These are phyloP conservation scores for Onychomys arenicola DNA, from an alignment of 2,797 vertebrate species.

Conservation along the genomic window DNA sequence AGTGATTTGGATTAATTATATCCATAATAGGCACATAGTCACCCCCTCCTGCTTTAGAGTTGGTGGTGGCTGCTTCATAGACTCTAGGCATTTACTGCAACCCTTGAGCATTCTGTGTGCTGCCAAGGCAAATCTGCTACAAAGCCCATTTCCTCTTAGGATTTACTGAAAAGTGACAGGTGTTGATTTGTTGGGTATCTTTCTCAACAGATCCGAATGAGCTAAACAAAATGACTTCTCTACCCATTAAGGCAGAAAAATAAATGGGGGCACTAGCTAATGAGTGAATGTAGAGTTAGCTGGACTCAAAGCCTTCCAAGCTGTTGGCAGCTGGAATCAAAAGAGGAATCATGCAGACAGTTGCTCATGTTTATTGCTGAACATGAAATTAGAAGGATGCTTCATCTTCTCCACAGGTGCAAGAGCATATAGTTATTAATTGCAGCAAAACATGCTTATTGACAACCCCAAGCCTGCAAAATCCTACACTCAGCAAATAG, in stretches of 20 bases:
- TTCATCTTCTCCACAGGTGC: conserved; percentile 83
- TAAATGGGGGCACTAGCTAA: conserved; percentile 66
- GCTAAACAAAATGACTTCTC: conserved; percentile 80
- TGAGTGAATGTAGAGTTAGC: conserved; percentile 71
- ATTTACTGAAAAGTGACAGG: conserved; percentile 81
- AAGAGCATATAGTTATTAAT: conserved; percentile 83
- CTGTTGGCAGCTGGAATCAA: conserved; percentile 81
- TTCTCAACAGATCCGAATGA: conserved; percentile 81
- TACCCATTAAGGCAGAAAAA: conserved; percentile 75
- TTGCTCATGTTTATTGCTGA: conserved; percentile 81
- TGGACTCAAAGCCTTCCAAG: conserved; percentile 72
- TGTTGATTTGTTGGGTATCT: conserved; percentile 80
- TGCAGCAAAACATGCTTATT: conserved; percentile 82
- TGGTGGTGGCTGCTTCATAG: conserved; percentile 81
- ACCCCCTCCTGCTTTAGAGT: conserved; percentile 82
- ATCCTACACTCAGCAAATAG: conserved; percentile 82
- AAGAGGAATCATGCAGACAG: conserved; percentile 78
- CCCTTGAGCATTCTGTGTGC: conserved; percentile 76
- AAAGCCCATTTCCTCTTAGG: conserved; percentile 76
- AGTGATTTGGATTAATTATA: conserved; percentile 88
- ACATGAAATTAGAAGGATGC: conserved; percentile 79
- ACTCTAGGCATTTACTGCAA: conserved; percentile 83
- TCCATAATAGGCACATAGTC: conserved; percentile 81
- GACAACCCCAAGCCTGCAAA: conserved; percentile 78
- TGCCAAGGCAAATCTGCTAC: conserved; percentile 79